Evolutionary conservation across 2,888 invertebrate genomes (phyloP).

Genomic region (Xanthorhoe designata): DNA sequence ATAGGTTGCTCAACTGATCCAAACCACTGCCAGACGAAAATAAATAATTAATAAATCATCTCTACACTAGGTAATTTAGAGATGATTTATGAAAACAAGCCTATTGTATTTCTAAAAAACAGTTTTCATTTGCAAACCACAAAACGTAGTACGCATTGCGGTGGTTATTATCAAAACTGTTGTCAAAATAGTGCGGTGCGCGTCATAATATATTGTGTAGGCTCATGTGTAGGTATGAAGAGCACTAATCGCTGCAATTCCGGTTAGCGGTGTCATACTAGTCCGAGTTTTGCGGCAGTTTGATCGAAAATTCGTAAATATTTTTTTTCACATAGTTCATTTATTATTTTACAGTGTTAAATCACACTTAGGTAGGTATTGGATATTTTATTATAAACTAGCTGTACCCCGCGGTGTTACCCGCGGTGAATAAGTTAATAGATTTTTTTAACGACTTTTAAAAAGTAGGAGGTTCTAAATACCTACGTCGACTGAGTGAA

Average conservation of each 20-base stretch:
- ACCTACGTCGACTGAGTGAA: no score
- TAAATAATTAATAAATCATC: no score
- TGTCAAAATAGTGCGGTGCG: constrained; percentile 21
- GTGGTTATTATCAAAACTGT: constrained; percentile 15
- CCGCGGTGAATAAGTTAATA: no score
- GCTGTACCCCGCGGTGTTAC: no score
- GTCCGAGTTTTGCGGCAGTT: background rate
- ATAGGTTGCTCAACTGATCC: no score
- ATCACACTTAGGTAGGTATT: no score
- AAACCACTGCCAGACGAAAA: no score
- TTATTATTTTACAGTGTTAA: no score
- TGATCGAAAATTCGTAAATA: background rate
- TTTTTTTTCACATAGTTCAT: no score
- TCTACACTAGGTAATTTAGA: background rate
- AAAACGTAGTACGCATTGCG: constrained; percentile 25
- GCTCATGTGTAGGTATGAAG: constrained; percentile 13
- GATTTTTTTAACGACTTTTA: no score
- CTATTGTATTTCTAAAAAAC: background rate
- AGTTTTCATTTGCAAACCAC: background rate
- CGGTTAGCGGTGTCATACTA: constrained; percentile 11
- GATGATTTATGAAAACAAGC: background rate
- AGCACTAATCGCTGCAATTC: constrained; percentile 18
- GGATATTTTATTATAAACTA: no score
- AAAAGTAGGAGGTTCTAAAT: no score
- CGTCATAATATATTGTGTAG: constrained; percentile 16